These are phyloP conservation scores for Aradophagus sp. DNA, from an alignment of 1,140 invertebrate genomes.

Conservation along the genomic window DNA sequence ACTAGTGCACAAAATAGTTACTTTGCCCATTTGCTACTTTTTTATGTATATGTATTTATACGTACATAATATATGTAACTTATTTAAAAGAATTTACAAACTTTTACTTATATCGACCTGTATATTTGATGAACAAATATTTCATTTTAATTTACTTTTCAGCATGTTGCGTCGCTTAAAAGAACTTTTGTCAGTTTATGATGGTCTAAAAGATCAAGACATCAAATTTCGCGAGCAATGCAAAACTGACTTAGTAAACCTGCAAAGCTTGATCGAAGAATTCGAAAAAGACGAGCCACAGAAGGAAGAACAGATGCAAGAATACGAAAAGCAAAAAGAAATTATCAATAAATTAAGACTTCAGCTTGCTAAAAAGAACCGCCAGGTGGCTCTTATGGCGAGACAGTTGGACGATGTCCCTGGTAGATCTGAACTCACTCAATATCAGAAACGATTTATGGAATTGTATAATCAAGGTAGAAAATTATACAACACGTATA, in stretches of 20 bases:
- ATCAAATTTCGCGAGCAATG: conserved; percentile 85
- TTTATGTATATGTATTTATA: no score
- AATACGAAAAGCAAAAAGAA: conserved; percentile 78
- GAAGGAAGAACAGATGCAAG: conserved; percentile 63
- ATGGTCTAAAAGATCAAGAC: conserved; percentile 84
- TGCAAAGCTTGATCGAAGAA: conserved; percentile 78
- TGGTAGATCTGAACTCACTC: conserved; percentile 91
- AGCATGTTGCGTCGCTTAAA: conserved; percentile 80
- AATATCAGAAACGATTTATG: conserved; percentile 96
- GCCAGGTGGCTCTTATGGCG: conserved; percentile 85
- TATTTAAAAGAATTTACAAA: no score
- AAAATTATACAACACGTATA: no score
- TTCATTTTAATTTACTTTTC: conserved; percentile 30
- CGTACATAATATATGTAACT: no score
- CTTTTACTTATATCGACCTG: no score
- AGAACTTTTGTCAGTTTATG: conserved; percentile 81
- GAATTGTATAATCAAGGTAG: conserved; percentile 97
- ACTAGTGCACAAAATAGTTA: no score
- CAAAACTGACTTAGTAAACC: conserved; percentile 78
- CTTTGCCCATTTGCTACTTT: no score
- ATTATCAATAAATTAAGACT: conserved; percentile 77
- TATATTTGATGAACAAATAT: no score
- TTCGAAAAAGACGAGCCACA: conserved; percentile 60
- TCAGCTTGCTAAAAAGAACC: conserved; percentile 86
- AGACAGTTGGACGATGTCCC: conserved; percentile 93